Conservation (phyloP, 2,888 invertebrate genomes). For the Mythimna albipuncta region DNA sequence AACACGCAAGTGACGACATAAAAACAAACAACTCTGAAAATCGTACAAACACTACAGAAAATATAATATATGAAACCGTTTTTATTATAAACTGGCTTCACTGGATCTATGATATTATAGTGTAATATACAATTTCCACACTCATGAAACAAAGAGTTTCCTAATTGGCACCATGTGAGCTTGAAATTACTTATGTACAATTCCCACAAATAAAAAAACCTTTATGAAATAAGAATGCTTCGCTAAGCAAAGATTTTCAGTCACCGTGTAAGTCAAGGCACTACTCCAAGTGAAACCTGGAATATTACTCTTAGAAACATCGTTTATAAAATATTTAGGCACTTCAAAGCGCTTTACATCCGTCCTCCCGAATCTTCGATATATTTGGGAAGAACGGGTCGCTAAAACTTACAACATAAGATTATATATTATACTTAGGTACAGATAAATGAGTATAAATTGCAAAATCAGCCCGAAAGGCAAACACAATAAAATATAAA, state of each 20-base stretch:
- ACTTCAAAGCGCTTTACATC: conserved; percentile 73
- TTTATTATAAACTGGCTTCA: conserved; percentile 70
- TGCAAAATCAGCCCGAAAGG: conserved; percentile 54
- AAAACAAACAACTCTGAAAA: conserved; percentile 71
- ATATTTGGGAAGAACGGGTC: conserved; percentile 80
- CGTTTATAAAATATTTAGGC: conserved; percentile 71
- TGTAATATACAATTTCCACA: conserved; percentile 45
- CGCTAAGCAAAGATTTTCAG: conserved; percentile 53
- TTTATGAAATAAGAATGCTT: conserved; percentile 51
- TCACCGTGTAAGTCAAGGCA: conserved; percentile 53
- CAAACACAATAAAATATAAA: conserved; percentile 56
- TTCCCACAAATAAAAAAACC: conserved; percentile 46
- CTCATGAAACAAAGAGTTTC: conserved; percentile 61
- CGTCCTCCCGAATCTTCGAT: conserved; percentile 80
- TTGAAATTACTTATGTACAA: conserved; percentile 76
- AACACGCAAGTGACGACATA: conserved; percentile 66
- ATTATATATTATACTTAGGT: conserved; percentile 60
- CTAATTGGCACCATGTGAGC: conserved; percentile 79
- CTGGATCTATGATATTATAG: conserved; percentile 67
- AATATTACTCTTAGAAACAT: conserved; percentile 49
- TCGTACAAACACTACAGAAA: conserved; percentile 59
- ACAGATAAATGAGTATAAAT: conserved; percentile 60
- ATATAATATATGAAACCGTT: conserved; percentile 51
- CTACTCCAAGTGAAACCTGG: conserved; percentile 46
- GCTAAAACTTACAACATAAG: conserved; percentile 68